A percentile compares a stretch with the other conserved stretches of the same genome.
Conservation (phyloP, 2,797 vertebrate genomes). For the Sternotherus odoratus region DNA sequence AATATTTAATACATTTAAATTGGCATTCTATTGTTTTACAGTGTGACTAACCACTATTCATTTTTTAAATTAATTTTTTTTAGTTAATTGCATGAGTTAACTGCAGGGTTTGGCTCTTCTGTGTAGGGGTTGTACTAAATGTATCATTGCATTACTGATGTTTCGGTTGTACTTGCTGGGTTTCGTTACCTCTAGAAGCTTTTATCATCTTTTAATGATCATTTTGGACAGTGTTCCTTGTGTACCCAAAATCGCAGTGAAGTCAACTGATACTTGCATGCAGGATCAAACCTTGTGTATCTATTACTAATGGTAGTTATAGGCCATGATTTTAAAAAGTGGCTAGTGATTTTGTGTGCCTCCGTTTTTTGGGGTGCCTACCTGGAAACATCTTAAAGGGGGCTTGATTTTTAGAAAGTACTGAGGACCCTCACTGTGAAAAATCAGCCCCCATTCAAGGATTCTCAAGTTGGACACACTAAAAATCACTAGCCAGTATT, state of each 20-base stretch:
- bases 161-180: not conserved
- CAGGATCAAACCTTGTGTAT: not conserved
- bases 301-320: slow-evolving; percentile 51
- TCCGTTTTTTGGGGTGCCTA: slow-evolving; percentile 35
- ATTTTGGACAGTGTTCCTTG: not conserved
- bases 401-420: slow-evolving; percentile 64
- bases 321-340: slow-evolving; percentile 37
- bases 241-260: not conserved
- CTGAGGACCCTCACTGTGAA: not conserved
- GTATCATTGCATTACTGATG: not conserved
- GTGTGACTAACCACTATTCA: too few relatives aligned
- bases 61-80: too few relatives aligned
- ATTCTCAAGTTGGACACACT: not conserved
- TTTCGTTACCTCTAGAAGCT: not conserved
- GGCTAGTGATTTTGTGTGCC: slow-evolving; percentile 31
- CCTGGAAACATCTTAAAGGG: not conserved
- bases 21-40: too few relatives aligned
- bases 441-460: slow-evolving; percentile 2
- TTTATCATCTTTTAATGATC: not conserved
- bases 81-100: too few relatives aligned
- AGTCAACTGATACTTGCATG: not conserved
- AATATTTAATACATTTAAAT: too few relatives aligned
- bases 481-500: not conserved
- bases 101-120: not conserved
- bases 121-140: not conserved